These are phyloP conservation scores for Pachyrhynchus sulphureomaculatus DNA, from an alignment of 1,140 invertebrate genomes.

Conservation along the genomic window DNA sequence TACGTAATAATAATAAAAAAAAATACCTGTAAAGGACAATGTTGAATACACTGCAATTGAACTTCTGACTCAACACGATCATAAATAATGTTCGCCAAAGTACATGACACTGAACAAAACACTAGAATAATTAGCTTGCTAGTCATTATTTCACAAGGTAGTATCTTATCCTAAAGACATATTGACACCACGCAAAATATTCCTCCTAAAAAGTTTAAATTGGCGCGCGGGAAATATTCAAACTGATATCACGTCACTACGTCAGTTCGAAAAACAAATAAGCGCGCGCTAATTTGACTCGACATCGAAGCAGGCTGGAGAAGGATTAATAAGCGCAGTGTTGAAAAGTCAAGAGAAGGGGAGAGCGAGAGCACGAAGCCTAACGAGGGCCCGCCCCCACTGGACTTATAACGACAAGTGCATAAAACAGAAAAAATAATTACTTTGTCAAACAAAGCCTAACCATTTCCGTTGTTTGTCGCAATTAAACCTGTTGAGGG, in stretches of 20 bases:
- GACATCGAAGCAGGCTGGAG: too few species aligned
- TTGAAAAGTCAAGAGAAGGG: not conserved
- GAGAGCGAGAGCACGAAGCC: not conserved
- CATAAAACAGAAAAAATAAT: slow-evolving; percentile 12
- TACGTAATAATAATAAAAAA: not conserved
- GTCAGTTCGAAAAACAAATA: not conserved
- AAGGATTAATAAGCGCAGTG: too few species aligned
- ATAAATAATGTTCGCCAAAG: not conserved
- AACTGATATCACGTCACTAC: not conserved
- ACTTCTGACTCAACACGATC: not conserved
- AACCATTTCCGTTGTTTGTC: slow-evolving; percentile 10
- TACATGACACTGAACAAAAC: not conserved
- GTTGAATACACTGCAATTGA: not conserved
- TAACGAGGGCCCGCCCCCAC: not conserved
- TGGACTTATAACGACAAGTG: slow-evolving; percentile 6
- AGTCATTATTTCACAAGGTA: not conserved
- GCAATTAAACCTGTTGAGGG: slow-evolving; percentile 14
- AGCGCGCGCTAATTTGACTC: not conserved
- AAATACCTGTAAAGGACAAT: not conserved
- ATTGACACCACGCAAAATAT: not conserved
- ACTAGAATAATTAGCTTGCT: not conserved
- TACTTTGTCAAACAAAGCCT: slow-evolving; percentile 14
- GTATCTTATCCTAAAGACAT: not conserved
- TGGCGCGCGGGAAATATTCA: not conserved
- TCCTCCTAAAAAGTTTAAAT: not conserved